Evolutionary conservation across 2,113 vertebrate genomes (phyloP).

Genomic region (Rafetus swinhoei): DNA sequence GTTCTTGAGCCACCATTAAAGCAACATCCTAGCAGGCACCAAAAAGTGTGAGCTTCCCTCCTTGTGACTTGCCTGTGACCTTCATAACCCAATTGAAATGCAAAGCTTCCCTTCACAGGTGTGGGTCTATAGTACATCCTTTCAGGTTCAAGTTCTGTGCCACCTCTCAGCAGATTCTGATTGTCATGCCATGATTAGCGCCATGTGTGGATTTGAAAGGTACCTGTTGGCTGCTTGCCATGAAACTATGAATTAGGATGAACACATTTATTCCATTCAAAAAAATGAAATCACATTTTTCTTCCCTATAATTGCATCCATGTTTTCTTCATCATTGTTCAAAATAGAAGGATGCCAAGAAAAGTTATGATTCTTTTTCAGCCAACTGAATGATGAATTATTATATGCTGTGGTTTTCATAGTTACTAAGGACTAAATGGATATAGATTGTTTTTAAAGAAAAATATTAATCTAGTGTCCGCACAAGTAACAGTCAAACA

Average conservation of each 20-base stretch:
- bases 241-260: not conserved
- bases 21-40: not conserved
- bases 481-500: not conserved
- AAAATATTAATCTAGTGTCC: not conserved
- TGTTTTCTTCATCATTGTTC: not conserved
- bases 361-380: not conserved
- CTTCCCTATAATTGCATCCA: not conserved
- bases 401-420: not conserved
- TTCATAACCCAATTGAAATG: slow-evolving; percentile 1
- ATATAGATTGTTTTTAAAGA: not conserved
- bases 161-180: not conserved
- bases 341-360: not conserved
- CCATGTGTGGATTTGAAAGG: not conserved
- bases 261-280: not conserved
- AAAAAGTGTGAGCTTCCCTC: not conserved
- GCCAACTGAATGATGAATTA: accelerated
- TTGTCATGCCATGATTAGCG: not conserved
- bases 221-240: not conserved
- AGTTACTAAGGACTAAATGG: not conserved
- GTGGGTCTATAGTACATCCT: not conserved
- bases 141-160: not conserved
- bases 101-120: not conserved
- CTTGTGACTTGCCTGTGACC: not conserved
- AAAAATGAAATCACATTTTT: not conserved
- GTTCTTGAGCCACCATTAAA: not conserved